Evolutionary conservation across 1,140 invertebrate genomes (phyloP), one percentile per base, ranked within the genome.

Genomic region (Achatina immaculata): DNA sequence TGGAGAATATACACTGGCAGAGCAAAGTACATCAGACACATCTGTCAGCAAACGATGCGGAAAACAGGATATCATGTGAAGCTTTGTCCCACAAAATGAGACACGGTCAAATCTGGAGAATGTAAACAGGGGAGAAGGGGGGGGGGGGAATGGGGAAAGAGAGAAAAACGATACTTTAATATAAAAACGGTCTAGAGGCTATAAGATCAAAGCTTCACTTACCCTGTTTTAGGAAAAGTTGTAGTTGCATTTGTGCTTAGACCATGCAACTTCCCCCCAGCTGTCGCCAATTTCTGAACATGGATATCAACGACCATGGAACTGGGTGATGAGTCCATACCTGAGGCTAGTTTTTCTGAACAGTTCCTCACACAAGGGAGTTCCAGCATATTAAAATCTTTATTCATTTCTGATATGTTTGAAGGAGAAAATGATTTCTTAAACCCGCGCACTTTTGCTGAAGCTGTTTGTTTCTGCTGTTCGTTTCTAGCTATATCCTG

Each of bases 401-500:
- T 62, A 16, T 16, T 62, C 7, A 62, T 31, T 2, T 62, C 58
- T 4, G 6, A 4, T 62, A 28, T 9, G 16, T 16, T 31, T 2
- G 3, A 31, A 4, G 28, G 58, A 62, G 58, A 62, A 34, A 31
- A 19, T 31, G 4, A 31, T 31, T 62, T 21, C n/a, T 62, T 62
- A 34, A 4, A 62, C n/a, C 28, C 31, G 6, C 16, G 36, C 36
- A 78, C 14, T 43, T 48, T 68, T 31, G 76, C 36, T 48, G 21
- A 9, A 21, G 68, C 14, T 28, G n/a, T 68, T 21, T 78, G 58
- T 68, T 21, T 68, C 14, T 66, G 36, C 43, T 43, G 40, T 34
- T 78, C 76, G 9, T 40, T 24, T 65, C 34, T 58, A 65, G 68
- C 43, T 78, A 24, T 40, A 36, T 62, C 36, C 21, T 77, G 74